A percentile compares a stretch with the other conserved stretches of the same genome.
Evolutionary conservation across 2,888 invertebrate genomes (phyloP).

Genomic region (Drosophila nr. medialis): DNA sequence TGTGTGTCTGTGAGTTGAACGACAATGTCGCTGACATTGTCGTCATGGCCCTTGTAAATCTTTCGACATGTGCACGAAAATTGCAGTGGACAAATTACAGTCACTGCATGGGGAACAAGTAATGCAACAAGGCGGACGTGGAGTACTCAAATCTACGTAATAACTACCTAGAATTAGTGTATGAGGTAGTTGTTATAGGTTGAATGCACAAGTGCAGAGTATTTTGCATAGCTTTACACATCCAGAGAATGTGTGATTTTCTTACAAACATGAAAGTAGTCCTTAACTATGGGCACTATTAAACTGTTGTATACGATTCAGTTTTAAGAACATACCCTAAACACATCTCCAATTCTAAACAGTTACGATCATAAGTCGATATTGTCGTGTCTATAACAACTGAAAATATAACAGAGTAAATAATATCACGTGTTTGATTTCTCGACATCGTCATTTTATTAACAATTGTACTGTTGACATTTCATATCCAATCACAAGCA

Average conservation of each 20-base stretch:
- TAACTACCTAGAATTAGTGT: not conserved
- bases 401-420: not conserved
- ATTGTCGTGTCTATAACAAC: not conserved
- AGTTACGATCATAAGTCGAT: not conserved
- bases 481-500: slow-evolving; percentile 17
- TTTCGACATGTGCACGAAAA: slow-evolving; percentile 56
- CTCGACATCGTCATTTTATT: not conserved
- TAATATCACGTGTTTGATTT: not conserved
- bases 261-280: not conserved
- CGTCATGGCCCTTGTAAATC: slow-evolving; percentile 43
- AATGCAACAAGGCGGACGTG: slow-evolving; percentile 3
- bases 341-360: not conserved
- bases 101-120: slow-evolving; percentile 22
- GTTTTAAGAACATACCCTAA: not conserved
- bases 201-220: not conserved
- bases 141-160: not conserved
- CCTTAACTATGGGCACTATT: not conserved
- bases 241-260: not conserved
- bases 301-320: not conserved
- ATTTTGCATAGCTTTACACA: not conserved
- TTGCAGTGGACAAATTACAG: slow-evolving; percentile 56
- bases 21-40: slow-evolving; percentile 27
- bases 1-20: slow-evolving; percentile 12
- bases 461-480: slow-evolving; percentile 5
- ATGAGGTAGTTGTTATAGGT: slow-evolving; percentile 1